Conservation (phyloP, 2,888 invertebrate genomes). For the Hyppa rectilinea region DNA sequence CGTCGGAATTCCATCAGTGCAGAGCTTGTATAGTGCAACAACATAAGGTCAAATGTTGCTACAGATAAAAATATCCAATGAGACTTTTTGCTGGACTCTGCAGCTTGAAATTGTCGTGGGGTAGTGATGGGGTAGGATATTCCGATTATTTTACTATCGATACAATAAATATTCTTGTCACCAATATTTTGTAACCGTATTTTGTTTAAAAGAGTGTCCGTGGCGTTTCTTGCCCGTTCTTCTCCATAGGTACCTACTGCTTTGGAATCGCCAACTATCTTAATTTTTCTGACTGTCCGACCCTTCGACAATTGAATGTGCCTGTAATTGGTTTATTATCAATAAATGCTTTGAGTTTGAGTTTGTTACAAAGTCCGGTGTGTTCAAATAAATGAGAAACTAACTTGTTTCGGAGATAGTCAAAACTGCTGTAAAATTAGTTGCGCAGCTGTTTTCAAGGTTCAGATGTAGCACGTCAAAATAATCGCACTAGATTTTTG, state of each 20-base stretch:
- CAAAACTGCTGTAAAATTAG: neutral
- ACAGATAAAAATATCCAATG: constrained; percentile 87
- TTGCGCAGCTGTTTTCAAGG: neutral
- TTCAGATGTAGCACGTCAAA: constrained; percentile 5
- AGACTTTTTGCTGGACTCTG: constrained; percentile 81
- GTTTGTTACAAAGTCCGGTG: neutral
- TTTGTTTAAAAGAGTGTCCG: too few relatives aligned
- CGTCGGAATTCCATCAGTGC: constrained; percentile 83
- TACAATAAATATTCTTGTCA: constrained; percentile 3
- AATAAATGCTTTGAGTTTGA: too few relatives aligned
- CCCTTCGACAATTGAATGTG: too few relatives aligned
- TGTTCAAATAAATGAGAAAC: neutral
- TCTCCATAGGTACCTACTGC: too few relatives aligned
- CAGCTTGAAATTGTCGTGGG: constrained; percentile 76
- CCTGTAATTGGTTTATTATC: too few relatives aligned
- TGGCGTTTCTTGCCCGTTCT: too few relatives aligned
- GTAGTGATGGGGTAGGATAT: constrained; percentile 69
- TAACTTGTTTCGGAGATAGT: neutral
- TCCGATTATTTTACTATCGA: constrained; percentile 32
- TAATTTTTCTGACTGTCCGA: too few relatives aligned
- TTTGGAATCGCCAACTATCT: too few relatives aligned
- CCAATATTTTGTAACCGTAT: too few relatives aligned
- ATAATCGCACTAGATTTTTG: neutral
- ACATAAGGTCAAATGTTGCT: constrained; percentile 74
- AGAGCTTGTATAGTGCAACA: constrained; percentile 72